These are phyloP conservation scores for Rhingia campestris DNA, from an alignment of 2,888 invertebrate species.

Conservation along the genomic window DNA sequence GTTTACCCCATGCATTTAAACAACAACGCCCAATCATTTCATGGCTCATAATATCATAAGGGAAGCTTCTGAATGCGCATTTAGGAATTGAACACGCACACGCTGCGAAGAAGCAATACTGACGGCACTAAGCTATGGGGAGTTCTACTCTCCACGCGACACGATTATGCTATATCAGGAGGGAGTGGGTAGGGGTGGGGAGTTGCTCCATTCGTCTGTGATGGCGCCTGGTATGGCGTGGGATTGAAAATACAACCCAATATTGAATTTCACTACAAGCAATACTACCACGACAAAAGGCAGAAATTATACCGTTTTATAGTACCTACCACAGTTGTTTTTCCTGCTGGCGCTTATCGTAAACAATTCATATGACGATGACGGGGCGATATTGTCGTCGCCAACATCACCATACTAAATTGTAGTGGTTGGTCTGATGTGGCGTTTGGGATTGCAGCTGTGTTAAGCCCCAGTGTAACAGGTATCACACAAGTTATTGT, in stretches of 20 bases:
- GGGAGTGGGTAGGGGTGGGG: background rate
- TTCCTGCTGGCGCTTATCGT: slow-evolving; percentile 40
- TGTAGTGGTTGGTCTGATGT: slow-evolving; percentile 41
- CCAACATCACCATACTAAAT: slow-evolving; percentile 25
- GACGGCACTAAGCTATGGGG: slow-evolving; percentile 32
- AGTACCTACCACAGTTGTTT: slow-evolving; percentile 16
- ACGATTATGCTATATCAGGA: background rate
- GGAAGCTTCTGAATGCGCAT: slow-evolving; percentile 42
- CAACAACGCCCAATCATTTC: slow-evolving; percentile 3
- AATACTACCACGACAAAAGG: slow-evolving; percentile 38
- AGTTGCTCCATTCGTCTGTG: too few relatives aligned
- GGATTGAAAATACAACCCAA: slow-evolving; percentile 30
- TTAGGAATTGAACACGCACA: slow-evolving; percentile 36
- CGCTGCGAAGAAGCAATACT: slow-evolving; percentile 3
- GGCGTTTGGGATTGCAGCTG: slow-evolving; percentile 36
- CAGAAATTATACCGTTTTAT: slow-evolving; percentile 57
- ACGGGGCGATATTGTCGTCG: slow-evolving; percentile 8
- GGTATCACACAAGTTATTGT: slow-evolving; percentile 22
- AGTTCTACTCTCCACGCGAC: slow-evolving; percentile 10
- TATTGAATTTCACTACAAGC: slow-evolving; percentile 51
- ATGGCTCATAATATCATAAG: slow-evolving; percentile 1
- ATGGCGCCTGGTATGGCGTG: background rate
- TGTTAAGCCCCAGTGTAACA: slow-evolving; percentile 22
- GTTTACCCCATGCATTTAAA: slow-evolving; percentile 3
- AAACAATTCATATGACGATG: slow-evolving; percentile 40